Conservation (phyloP, 2,797 vertebrate genomes). For the Sebastes hopkinsi region DNA sequence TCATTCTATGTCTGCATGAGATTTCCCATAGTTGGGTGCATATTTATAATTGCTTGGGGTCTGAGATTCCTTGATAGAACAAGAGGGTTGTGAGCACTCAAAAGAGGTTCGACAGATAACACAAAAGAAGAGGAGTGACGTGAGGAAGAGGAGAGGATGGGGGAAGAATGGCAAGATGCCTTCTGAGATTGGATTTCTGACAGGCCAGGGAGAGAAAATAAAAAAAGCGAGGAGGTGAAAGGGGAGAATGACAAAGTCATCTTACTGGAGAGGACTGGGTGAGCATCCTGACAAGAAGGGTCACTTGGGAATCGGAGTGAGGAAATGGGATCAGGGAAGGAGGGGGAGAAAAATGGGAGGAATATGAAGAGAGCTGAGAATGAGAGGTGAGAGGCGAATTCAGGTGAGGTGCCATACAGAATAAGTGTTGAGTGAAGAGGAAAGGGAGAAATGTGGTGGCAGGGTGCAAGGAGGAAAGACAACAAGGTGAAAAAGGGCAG, state of each 20-base stretch:
- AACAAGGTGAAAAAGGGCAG: not conserved
- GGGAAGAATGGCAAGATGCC: not conserved
- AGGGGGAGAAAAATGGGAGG: too few relatives aligned
- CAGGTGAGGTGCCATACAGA: not conserved
- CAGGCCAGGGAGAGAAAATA: not conserved
- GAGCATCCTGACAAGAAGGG: slow-evolving; percentile 13
- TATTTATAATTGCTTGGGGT: not conserved
- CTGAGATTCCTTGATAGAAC: not conserved
- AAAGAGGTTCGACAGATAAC: not conserved
- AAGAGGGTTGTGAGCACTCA: not conserved
- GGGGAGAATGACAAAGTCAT: slow-evolving; percentile 17
- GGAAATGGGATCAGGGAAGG: not conserved
- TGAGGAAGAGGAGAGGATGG: not conserved
- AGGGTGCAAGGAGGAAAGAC: not conserved
- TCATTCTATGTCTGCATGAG: not conserved
- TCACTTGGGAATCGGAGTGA: not conserved
- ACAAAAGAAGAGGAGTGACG: not conserved
- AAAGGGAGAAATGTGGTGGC: not conserved
- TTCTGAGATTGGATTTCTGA: slow-evolving; percentile 32
- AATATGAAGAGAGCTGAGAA: not conserved
- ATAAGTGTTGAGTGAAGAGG: not conserved
- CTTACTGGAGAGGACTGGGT: slow-evolving; percentile 3
- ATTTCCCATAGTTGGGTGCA: not conserved
- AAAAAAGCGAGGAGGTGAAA: slow-evolving; percentile 2
- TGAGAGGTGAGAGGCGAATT: not conserved